A percentile compares a stretch with the other conserved stretches of the same genome.
Evolutionary conservation across 2,888 invertebrate genomes (phyloP).

Genomic region (Anorthoa munda): DNA sequence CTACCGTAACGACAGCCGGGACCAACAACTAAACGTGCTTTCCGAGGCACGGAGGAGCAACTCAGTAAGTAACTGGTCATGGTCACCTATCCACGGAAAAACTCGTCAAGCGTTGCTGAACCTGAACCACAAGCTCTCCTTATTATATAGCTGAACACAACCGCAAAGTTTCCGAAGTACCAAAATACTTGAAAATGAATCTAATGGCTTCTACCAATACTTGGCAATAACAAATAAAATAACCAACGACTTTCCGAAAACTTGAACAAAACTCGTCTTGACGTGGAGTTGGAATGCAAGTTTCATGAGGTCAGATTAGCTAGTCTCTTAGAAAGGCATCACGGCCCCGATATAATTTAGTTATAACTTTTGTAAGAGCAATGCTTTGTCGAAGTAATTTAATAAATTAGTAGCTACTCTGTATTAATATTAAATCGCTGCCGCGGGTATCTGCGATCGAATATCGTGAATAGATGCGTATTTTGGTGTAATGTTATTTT

Average conservation of each 20-base stretch:
- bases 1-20: too few species aligned
- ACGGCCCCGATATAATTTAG: slow-evolving; percentile 63
- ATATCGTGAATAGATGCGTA: slow-evolving; percentile 3
- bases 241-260: slow-evolving; percentile 51
- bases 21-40: too few species aligned
- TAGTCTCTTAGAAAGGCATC: slow-evolving; percentile 62
- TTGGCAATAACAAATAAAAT: slow-evolving; percentile 68
- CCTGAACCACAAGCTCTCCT: too few species aligned
- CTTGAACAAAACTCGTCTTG: slow-evolving; percentile 76
- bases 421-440: slow-evolving; percentile 47
- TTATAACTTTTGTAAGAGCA: slow-evolving; percentile 66
- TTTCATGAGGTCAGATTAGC: slow-evolving; percentile 75
- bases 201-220: slow-evolving; percentile 28
- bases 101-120: too few species aligned
- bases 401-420: slow-evolving; percentile 57
- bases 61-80: too few species aligned
- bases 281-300: slow-evolving; percentile 75
- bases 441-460: slow-evolving; percentile 30
- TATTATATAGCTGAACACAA: neutral
- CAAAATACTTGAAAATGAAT: slow-evolving; percentile 16
- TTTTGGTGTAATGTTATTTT: neutral
- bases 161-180: neutral
- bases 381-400: slow-evolving; percentile 65
- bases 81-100: too few species aligned
- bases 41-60: too few species aligned